phyloP scores from a whole-genome alignment of 2,888 invertebrate genomes.

The Lepidocyrtoides sp. region DNA sequence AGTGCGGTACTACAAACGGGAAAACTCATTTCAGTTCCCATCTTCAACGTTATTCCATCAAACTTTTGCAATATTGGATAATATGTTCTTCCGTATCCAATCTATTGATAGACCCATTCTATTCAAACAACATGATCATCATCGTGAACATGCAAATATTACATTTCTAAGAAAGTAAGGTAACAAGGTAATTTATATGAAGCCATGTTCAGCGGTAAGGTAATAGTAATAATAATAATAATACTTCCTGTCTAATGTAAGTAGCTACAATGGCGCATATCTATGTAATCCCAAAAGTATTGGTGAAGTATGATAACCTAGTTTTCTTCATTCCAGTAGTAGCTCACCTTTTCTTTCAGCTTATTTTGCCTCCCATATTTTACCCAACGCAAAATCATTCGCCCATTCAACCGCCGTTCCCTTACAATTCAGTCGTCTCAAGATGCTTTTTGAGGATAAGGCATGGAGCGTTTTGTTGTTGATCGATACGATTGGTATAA shows the following conservation, averaged over 20 bases:
- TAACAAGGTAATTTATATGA: background rate
- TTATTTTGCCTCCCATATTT: conserved; percentile 16
- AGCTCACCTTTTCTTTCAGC: background rate
- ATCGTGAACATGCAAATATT: conserved; percentile 22
- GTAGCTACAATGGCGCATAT: background rate
- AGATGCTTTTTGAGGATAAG: conserved; percentile 85
- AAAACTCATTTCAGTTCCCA: conserved; percentile 14
- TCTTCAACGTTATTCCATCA: background rate
- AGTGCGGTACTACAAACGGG: too few relatives aligned
- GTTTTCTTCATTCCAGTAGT: background rate
- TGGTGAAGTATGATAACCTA: background rate
- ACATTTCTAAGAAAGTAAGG: background rate
- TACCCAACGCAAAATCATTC: background rate
- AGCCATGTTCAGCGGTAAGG: background rate
- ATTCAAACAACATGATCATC: background rate
- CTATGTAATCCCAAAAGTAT: background rate
- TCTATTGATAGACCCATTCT: background rate
- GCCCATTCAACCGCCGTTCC: background rate
- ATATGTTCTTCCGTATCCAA: background rate
- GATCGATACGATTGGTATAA: conserved; percentile 84
- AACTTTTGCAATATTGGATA: background rate
- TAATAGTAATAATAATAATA: background rate
- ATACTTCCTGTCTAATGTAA: background rate
- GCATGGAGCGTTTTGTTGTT: conserved; percentile 81
- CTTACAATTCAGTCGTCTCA: conserved; percentile 85